Evolutionary conservation across 2,888 invertebrate genomes (phyloP), one percentile per base, ranked within the genome.

Genomic region (Agonum fuliginosum): DNA sequence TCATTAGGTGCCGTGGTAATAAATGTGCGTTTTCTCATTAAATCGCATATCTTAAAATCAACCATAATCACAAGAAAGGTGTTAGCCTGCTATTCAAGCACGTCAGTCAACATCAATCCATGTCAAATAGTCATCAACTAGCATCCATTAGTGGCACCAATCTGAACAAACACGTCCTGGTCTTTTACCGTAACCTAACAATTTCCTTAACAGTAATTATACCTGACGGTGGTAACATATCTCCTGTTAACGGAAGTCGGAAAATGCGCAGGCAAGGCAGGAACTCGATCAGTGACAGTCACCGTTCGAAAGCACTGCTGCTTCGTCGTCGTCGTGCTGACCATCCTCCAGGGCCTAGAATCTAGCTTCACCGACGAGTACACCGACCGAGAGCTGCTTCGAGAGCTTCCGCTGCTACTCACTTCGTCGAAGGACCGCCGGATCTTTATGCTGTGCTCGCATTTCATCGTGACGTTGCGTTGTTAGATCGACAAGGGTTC

Each of bases 181-280:
- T 71, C n/a, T 65, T 54, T 78, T 65, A 71, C 43, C 65, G 69
- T 54, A 34, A 46, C 24, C 34, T n/a, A n/a, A n/a, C n/a, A 46
- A 37, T 37, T 54, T 24, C 3, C n/a, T n/a, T 43, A 1, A 17
- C 43, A 43, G 22, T 69, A 75, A 78, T 80, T 78, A 78, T 84
- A 87, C 87, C 87, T 87, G 84, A 87, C 84, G 75, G 86, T 85
- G 58, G 87, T 86, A 79, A 87, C 85, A 83, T 87, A 86, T 81
- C 86, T 87, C 81, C 86, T 83, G 30, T 24, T 51, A 48, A 27
- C 46, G 27, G 74, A 65, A 43, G 46, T 22, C 6, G 74, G 74
- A 46, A 74, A 65, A 62, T 43, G 41, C 43, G 86, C 82, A 24
- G 86, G 85, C 70, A 86, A 80, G 17, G 83, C 82, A 43, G 85